Percentiles rank a stretch among this genome's conserved stretches.
phyloP scores from a whole-genome alignment of 2,797 vertebrate genomes.

The Anolis apletophallus region DNA sequence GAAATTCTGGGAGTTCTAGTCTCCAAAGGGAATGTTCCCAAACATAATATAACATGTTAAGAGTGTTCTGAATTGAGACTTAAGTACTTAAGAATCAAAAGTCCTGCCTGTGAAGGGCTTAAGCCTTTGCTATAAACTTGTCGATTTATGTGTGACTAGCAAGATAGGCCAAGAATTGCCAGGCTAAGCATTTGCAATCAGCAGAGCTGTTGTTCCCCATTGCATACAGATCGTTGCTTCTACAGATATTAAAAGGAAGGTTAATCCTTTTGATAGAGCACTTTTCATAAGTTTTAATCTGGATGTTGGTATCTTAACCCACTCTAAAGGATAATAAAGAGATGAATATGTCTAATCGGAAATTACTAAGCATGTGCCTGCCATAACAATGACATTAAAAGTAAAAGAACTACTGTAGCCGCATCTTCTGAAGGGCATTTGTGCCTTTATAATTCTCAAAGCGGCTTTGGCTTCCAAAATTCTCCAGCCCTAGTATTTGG shows the following conservation, averaged over 20 bases:
- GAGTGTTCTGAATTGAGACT: conserved; percentile 51
- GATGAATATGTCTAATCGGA: conserved; percentile 21
- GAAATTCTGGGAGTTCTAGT: too few species aligned
- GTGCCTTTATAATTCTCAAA: conserved; percentile 60
- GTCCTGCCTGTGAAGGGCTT: not conserved
- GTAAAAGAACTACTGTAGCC: conserved; percentile 1
- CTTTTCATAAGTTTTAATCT: not conserved
- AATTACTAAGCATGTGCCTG: conserved; percentile 46
- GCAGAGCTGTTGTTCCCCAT: not conserved
- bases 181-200: not conserved
- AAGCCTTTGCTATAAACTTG: not conserved
- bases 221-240: not conserved
- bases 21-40: too few species aligned
- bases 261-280: not conserved
- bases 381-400: conserved; percentile 63
- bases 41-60: not conserved
- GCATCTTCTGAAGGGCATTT: conserved; percentile 28
- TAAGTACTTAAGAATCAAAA: not conserved
- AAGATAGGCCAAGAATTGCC: not conserved
- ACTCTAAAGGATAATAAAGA: not conserved
- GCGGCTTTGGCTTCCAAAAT: conserved; percentile 54
- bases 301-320: not conserved
- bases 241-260: not conserved
- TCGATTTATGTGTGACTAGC: not conserved
- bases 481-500: conserved; percentile 38